These are phyloP conservation scores for Entomyzon cyanotis DNA, from an alignment of 2,113 vertebrate genomes.

Conservation along the genomic window DNA sequence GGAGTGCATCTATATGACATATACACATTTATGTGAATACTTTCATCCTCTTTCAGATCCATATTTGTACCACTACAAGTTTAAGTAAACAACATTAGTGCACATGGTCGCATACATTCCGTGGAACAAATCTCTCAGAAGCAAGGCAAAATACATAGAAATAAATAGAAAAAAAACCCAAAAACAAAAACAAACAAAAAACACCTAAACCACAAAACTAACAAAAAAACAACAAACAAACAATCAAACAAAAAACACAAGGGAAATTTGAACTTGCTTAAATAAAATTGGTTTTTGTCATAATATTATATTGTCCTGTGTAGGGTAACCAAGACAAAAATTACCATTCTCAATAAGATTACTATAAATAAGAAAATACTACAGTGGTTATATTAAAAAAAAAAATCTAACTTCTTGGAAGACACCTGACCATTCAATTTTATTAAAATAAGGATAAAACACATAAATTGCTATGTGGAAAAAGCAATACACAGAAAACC, in stretches of 20 bases:
- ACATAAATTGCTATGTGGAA: background rate
- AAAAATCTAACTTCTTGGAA: background rate
- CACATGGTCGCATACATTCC: background rate
- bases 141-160: background rate
- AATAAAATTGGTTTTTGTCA: background rate
- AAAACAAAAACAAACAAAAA: background rate
- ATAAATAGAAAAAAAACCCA: background rate
- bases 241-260: background rate
- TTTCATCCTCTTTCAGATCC: background rate
- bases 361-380: background rate
- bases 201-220: no score
- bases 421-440: background rate
- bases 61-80: background rate
- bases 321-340: background rate
- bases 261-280: background rate
- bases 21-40: background rate
- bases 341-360: background rate
- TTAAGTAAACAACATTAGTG: background rate
- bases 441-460: background rate
- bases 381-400: fast-evolving
- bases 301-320: background rate
- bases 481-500: background rate
- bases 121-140: background rate
- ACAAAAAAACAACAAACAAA: background rate
- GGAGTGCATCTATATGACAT: background rate